Percentiles rank a stretch among this genome's conserved stretches.
Evolutionary conservation across 2,888 invertebrate genomes (phyloP).

Genomic region (Papilio elwesi): DNA sequence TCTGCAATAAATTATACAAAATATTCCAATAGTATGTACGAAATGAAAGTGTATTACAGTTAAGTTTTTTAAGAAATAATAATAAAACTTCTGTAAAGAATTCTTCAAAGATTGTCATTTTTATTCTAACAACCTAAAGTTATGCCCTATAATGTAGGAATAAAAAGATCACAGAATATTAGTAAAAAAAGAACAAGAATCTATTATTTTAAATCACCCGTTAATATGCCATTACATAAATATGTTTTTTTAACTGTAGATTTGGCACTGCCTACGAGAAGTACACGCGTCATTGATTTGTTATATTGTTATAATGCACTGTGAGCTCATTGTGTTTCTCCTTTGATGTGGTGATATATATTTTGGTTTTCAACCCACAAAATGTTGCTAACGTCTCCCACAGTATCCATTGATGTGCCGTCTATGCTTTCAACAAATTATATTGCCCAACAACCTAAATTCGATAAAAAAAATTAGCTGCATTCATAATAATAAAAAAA

Average conservation of each 20-base stretch:
- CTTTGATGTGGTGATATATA: slow-evolving; percentile 66
- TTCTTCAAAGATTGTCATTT: slow-evolving; percentile 14
- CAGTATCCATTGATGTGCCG: background rate
- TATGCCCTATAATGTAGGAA: slow-evolving; percentile 8
- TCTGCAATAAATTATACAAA: slow-evolving; percentile 31
- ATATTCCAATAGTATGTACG: slow-evolving; percentile 6
- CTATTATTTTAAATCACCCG: slow-evolving; percentile 69
- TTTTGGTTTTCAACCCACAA: slow-evolving; percentile 25
- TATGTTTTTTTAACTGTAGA: slow-evolving; percentile 61
- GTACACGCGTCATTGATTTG: slow-evolving; percentile 50
- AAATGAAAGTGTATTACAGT: background rate
- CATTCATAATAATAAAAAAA: too few relatives aligned
- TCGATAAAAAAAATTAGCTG: too few relatives aligned
- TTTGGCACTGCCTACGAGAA: slow-evolving; percentile 64
- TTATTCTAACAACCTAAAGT: slow-evolving; percentile 11
- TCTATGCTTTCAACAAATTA: background rate
- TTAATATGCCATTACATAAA: slow-evolving; percentile 74
- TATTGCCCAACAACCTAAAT: too few relatives aligned
- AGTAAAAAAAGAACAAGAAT: slow-evolving; percentile 48
- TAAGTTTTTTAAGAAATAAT: slow-evolving; percentile 22
- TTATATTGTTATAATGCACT: slow-evolving; percentile 64
- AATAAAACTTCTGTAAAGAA: slow-evolving; percentile 21
- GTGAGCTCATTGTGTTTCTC: slow-evolving; percentile 48
- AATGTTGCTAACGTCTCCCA: slow-evolving; percentile 6
- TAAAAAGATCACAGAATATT: slow-evolving; percentile 32